Conservation (phyloP, 2,113 vertebrate species). For the Pedionomus torquatus region DNA sequence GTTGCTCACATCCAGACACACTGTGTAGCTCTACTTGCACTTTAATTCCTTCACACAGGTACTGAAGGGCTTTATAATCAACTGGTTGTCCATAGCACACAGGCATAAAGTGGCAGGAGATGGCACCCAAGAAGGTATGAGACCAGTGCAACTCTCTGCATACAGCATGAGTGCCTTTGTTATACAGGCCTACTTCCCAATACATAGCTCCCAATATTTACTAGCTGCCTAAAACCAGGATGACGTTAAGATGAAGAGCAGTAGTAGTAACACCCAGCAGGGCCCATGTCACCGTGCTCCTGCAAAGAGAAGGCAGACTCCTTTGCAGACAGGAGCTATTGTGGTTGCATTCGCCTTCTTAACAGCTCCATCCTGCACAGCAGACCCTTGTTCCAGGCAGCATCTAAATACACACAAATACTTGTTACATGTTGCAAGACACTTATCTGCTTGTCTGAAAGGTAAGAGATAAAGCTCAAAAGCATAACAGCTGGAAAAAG, state of each 20-base stretch:
- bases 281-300: neutral
- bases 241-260: neutral
- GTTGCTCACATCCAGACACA: neutral
- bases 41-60: neutral
- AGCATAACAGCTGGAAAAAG: neutral
- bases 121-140: neutral
- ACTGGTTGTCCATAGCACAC: neutral
- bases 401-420: neutral
- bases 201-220: rapidly evolving
- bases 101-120: neutral
- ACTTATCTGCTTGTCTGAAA: neutral
- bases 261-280: neutral
- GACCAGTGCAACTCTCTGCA: neutral
- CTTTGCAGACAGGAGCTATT: neutral
- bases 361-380: neutral
- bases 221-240: neutral
- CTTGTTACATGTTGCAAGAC: neutral
- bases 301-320: neutral
- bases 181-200: neutral
- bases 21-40: no score
- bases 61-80: neutral
- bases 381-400: neutral
- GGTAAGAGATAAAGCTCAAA: neutral
- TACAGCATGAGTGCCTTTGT: neutral
- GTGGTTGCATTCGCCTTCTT: neutral